Evolutionary conservation across 2,797 vertebrate species (phyloP).

Genomic region (Gallirallus australis): DNA sequence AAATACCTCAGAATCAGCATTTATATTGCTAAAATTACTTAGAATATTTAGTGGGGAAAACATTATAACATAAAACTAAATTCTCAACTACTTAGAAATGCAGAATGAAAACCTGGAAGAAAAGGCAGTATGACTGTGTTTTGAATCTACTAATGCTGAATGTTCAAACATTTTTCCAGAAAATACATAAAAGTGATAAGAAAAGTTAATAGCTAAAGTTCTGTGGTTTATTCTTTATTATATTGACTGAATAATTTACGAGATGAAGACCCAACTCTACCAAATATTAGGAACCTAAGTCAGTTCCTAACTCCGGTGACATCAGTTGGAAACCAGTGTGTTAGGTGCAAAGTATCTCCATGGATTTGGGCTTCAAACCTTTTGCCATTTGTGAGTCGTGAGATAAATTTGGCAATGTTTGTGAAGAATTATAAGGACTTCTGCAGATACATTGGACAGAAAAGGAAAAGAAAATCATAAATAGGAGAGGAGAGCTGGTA

Average conservation of each 20-base stretch:
- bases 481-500: background rate
- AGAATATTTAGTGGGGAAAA: background rate
- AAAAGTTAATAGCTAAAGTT: constrained; percentile 40
- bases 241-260: constrained; percentile 46
- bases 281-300: background rate
- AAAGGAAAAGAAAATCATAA: background rate
- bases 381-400: background rate
- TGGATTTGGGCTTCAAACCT: background rate
- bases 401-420: background rate
- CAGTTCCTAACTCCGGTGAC: background rate
- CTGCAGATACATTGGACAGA: background rate
- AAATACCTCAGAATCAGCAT: constrained; percentile 9
- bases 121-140: background rate
- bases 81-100: constrained; percentile 15
- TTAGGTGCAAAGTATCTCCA: background rate
- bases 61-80: background rate
- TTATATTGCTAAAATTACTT: constrained; percentile 46
- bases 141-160: background rate
- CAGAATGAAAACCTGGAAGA: background rate
- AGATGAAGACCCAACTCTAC: background rate
- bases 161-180: background rate
- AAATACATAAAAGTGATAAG: background rate
- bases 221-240: constrained; percentile 47
- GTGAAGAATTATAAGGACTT: background rate
- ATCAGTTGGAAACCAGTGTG: background rate